Conservation (phyloP, 1,140 invertebrate genomes). For the Paraescarpia echinospica region DNA sequence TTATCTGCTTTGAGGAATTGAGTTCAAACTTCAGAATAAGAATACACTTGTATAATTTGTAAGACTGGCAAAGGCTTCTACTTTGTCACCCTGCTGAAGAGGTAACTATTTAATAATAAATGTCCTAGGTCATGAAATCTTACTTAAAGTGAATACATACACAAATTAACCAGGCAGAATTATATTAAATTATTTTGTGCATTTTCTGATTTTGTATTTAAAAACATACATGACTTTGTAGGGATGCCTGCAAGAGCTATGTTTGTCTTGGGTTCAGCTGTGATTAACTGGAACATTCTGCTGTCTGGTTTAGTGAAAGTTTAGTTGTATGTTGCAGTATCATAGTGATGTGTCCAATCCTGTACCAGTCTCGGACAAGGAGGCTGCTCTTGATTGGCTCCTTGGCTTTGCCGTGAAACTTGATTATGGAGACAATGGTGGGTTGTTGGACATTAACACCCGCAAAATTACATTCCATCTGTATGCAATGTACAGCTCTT, state of each 20-base stretch:
- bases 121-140: too few species aligned
- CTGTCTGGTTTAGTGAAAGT: neutral
- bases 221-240: neutral
- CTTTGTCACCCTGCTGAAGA: too few species aligned
- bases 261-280: too few species aligned
- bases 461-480: too few species aligned
- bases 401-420: constrained; percentile 78
- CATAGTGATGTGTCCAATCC: constrained; percentile 70
- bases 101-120: too few species aligned
- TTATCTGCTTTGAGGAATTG: neutral
- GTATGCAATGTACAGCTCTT: too few species aligned
- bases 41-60: neutral
- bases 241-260: too few species aligned
- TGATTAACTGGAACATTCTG: neutral
- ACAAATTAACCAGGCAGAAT: neutral
- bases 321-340: constrained; percentile 64
- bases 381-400: constrained; percentile 77
- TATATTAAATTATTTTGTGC: neutral
- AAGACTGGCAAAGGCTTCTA: neutral
- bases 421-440: constrained; percentile 81
- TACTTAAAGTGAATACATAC: neutral
- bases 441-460: constrained; percentile 37
- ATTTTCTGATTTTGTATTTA: neutral
- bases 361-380: constrained; percentile 65
- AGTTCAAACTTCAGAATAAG: neutral